Conservation (phyloP, 2,797 vertebrate species). For the Pipistrellus pipistrellus region DNA sequence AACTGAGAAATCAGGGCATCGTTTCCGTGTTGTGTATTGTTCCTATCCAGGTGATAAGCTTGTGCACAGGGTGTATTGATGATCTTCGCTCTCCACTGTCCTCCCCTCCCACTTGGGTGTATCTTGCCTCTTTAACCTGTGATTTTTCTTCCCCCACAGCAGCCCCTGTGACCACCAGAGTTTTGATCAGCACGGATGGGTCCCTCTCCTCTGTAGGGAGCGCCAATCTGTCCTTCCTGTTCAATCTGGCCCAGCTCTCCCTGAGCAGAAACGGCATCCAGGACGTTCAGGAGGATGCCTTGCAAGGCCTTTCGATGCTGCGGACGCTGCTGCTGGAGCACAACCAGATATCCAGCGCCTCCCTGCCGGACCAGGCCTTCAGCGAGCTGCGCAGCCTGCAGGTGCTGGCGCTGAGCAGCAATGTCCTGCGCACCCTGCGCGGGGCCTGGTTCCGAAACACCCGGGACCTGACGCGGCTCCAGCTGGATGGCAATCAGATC, state of each 20-base stretch:
- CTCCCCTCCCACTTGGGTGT: too few species aligned
- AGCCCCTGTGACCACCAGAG: conserved; percentile 87
- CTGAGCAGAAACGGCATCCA: conserved; percentile 90
- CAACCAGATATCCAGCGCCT: conserved; percentile 88
- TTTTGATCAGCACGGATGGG: conserved; percentile 90
- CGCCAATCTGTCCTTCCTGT: conserved; percentile 87
- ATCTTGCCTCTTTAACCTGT: neutral
- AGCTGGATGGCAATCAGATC: conserved; percentile 91
- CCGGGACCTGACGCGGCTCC: conserved; percentile 86
- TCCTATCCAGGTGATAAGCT: neutral
- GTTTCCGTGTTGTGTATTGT: neutral
- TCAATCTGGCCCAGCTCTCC: conserved; percentile 89
- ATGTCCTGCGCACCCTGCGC: conserved; percentile 84
- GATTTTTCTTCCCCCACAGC: conserved; percentile 82
- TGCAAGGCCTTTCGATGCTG: conserved; percentile 88
- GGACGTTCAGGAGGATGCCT: conserved; percentile 85
- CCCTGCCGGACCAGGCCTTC: conserved; percentile 88
- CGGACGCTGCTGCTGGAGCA: conserved; percentile 89
- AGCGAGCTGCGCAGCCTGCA: conserved; percentile 86
- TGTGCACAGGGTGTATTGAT: neutral
- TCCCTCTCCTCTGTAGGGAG: conserved; percentile 82
- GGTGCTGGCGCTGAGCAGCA: conserved; percentile 90
- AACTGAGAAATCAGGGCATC: conserved; percentile 47
- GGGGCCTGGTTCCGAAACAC: conserved; percentile 89
- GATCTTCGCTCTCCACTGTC: neutral